Conservation (phyloP, 2,113 vertebrate species). For the Hyla sarda region DNA sequence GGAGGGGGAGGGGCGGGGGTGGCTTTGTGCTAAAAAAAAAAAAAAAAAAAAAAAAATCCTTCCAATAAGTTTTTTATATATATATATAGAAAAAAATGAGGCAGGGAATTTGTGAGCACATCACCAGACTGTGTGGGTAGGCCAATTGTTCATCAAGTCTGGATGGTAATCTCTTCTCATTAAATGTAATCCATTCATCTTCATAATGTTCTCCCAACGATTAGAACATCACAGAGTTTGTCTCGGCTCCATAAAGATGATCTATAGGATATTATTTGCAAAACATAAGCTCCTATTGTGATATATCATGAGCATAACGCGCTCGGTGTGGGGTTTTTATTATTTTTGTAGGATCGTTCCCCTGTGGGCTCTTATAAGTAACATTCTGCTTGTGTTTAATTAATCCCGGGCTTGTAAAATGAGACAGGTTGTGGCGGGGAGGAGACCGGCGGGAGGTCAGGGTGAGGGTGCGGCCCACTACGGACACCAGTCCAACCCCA, state of each 20-base stretch:
- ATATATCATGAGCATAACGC: conserved; percentile 37
- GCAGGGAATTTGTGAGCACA: conserved; percentile 25
- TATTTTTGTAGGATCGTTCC: conserved; percentile 33
- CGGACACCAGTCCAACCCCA: too few species aligned
- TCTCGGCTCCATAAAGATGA: conserved; percentile 53
- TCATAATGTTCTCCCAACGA: conserved; percentile 50
- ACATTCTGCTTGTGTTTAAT: conserved; percentile 49
- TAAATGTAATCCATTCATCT: conserved; percentile 57
- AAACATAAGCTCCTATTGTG: conserved; percentile 37
- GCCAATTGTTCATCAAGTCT: conserved; percentile 48
- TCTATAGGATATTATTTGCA: conserved; percentile 53
- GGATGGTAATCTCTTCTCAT: conserved; percentile 57
- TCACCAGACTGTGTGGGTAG: conserved; percentile 45
- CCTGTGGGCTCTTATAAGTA: conserved; percentile 39
- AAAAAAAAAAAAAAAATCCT: too few species aligned
- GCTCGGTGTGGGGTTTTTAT: not conserved
- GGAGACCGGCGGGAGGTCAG: conserved; percentile 22
- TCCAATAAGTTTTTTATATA: not conserved
- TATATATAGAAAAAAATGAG: conserved; percentile 9
- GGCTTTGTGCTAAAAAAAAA: too few species aligned
- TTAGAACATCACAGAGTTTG: conserved; percentile 56
- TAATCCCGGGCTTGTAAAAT: conserved; percentile 53
- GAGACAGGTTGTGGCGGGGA: not conserved
- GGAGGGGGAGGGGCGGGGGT: not conserved
- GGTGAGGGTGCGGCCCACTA: not conserved